Conservation (phyloP, 2,113 vertebrate genomes). For the Myxocyprinus asiaticus region DNA sequence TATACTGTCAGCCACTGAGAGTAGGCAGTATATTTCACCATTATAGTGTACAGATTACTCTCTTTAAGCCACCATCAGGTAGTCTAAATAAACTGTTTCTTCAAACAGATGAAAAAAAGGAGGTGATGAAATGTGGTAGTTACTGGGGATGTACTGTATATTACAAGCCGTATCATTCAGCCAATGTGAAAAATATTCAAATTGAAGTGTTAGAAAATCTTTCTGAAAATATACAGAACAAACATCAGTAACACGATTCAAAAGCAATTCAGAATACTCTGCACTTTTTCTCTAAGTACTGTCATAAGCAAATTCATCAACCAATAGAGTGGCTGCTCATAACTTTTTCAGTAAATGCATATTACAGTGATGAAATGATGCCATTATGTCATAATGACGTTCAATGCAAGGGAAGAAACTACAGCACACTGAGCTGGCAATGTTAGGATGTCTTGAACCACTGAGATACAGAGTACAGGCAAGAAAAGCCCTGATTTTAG, state of each 20-base stretch:
- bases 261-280: background rate
- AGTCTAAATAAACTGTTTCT: constrained; percentile 35
- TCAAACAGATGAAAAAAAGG: background rate
- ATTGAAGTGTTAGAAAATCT: constrained; percentile 1
- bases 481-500: background rate
- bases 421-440: too few species aligned
- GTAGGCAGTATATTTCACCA: constrained; percentile 10
- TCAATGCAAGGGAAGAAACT: background rate
- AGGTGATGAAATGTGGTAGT: background rate
- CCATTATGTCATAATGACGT: constrained; percentile 13
- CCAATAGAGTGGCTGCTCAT: background rate
- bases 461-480: too few species aligned
- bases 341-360: background rate
- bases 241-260: background rate
- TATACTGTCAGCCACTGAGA: constrained; percentile 39
- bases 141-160: background rate
- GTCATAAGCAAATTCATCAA: background rate
- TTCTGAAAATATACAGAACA: background rate
- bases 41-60: constrained; percentile 42
- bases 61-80: constrained; percentile 34
- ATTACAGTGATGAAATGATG: background rate
- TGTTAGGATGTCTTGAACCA: too few species aligned
- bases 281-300: background rate
- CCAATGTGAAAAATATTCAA: background rate
- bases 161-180: background rate